These are phyloP conservation scores for Crypturellus tataupa DNA, from an alignment of 2,797 vertebrate species.

Conservation along the genomic window DNA sequence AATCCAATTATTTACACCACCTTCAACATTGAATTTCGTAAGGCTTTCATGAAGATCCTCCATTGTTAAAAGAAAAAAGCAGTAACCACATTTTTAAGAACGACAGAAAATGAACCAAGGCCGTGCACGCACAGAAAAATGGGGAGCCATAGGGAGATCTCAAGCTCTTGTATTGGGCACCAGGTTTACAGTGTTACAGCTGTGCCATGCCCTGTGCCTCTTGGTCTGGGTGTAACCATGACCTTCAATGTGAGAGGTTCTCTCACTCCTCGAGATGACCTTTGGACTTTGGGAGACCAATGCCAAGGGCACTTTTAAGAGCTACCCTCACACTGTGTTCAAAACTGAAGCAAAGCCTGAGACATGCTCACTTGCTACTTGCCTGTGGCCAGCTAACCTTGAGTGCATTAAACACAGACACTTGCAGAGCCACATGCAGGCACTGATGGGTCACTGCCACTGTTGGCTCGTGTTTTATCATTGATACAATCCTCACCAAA, in stretches of 20 bases:
- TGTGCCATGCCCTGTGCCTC: background rate
- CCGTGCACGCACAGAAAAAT: background rate
- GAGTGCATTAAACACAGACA: background rate
- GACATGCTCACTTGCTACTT: background rate
- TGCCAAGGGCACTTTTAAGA: background rate
- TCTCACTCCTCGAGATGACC: background rate
- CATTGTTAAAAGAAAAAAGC: conserved; percentile 86
- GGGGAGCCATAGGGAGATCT: background rate
- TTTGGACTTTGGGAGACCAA: background rate
- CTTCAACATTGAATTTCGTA: conserved; percentile 98
- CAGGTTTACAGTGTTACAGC: background rate
- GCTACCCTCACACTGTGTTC: conserved; percentile 39
- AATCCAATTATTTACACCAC: conserved; percentile 99
- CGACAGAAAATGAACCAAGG: background rate
- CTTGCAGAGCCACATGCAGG: background rate
- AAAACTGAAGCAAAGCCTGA: background rate
- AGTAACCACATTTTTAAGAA: background rate
- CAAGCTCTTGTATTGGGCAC: background rate
- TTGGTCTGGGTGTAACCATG: background rate
- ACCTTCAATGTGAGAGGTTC: background rate
- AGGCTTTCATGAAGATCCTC: conserved; percentile 98
- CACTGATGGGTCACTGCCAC: background rate
- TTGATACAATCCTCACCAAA: conserved; percentile 79
- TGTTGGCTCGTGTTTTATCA: background rate
- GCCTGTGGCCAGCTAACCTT: conserved; percentile 30